A percentile compares a stretch with the other conserved stretches of the same genome.
phyloP scores from a whole-genome alignment of 2,113 vertebrate genomes.

The Varanus salvator region DNA sequence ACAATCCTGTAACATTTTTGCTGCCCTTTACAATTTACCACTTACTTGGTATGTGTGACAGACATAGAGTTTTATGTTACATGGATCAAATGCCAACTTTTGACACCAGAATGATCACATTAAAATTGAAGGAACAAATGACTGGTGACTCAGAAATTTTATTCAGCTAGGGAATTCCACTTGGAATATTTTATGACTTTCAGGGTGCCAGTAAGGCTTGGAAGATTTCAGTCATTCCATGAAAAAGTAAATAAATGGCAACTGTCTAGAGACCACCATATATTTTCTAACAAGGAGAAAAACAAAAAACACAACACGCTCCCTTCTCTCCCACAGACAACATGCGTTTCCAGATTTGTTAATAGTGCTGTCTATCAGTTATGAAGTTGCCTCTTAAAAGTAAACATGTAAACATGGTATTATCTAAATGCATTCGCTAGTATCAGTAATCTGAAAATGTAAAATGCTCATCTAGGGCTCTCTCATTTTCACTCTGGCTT shows the following conservation, averaged over 20 bases:
- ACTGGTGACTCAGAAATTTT: not conserved
- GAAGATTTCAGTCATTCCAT: constrained; percentile 38
- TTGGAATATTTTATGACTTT: constrained; percentile 21
- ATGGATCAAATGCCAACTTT: not conserved
- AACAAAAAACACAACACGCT: too few species aligned
- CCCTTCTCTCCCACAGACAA: not conserved
- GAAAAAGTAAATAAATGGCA: constrained; percentile 36
- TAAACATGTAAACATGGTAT: constrained; percentile 14
- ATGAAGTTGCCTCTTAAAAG: constrained; percentile 34
- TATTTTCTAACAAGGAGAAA: not conserved
- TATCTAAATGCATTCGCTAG: constrained; percentile 17
- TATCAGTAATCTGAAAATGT: not conserved
- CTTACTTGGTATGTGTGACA: not conserved
- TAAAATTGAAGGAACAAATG: not conserved
- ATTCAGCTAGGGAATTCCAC: not conserved
- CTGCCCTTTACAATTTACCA: not conserved
- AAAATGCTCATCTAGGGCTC: not conserved
- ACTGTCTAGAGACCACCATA: not conserved
- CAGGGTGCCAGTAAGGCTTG: rapidly evolving
- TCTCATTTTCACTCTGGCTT: not conserved
- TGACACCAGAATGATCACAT: constrained; percentile 1
- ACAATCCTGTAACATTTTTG: constrained; percentile 1
- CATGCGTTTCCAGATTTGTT: constrained; percentile 4
- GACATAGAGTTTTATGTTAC: not conserved
- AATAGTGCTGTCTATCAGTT: constrained; percentile 15